A percentile compares a stretch with the other conserved stretches of the same genome.
phyloP scores from a whole-genome alignment of 1,140 invertebrate species.

The Chrysoperla carnea region DNA sequence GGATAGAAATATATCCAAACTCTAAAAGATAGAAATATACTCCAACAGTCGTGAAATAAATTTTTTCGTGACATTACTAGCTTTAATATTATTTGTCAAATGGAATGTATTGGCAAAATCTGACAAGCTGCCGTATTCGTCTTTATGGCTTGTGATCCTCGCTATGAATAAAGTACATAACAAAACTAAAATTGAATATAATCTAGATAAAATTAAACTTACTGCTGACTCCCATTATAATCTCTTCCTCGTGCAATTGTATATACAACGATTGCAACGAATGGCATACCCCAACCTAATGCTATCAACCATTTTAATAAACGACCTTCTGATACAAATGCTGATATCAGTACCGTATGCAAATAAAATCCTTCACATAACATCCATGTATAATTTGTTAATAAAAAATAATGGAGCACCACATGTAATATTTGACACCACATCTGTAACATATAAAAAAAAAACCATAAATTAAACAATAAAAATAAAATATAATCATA shows the following conservation, averaged over 20 bases:
- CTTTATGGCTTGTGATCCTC: no score
- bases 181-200: no score
- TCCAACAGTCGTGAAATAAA: no score
- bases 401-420: conserved; percentile 70
- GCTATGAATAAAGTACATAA: no score
- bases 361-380: conserved; percentile 85
- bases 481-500: no score
- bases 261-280: conserved; percentile 49
- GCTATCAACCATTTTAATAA: conserved; percentile 66
- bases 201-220: conserved; percentile 20
- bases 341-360: conserved; percentile 78
- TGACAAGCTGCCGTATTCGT: no score
- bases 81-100: no score
- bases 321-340: conserved; percentile 74
- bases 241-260: conserved; percentile 34
- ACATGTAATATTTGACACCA: conserved; percentile 72
- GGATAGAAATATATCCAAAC: no score
- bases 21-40: no score
- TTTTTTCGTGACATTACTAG: no score
- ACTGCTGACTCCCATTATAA: conserved; percentile 34
- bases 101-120: no score
- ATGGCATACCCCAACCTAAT: conserved; percentile 70
- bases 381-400: conserved; percentile 94
- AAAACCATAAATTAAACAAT: background rate
- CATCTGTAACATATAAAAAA: conserved; percentile 28